phyloP scores from a whole-genome alignment of 64 coral and sea anemone species.

The Orbicella faveolata region DNA sequence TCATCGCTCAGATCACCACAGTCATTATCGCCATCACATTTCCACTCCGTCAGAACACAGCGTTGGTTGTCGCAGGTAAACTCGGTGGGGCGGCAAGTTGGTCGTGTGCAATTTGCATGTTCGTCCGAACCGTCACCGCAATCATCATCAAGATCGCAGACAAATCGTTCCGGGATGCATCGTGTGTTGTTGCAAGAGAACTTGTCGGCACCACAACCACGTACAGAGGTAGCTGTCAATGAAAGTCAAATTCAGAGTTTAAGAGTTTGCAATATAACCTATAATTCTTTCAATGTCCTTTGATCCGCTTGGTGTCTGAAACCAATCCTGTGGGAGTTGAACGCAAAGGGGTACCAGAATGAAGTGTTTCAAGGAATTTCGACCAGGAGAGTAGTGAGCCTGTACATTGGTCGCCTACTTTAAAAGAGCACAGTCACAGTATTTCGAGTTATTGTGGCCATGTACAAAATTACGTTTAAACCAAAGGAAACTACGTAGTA shows the following conservation, averaged over 20 bases:
- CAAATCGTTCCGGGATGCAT: slow-evolving; percentile 34
- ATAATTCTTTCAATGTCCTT: not conserved
- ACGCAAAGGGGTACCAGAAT: too few species aligned
- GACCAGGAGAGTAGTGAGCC: too few species aligned
- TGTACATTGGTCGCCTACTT: too few species aligned
- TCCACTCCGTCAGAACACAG: slow-evolving; percentile 35
- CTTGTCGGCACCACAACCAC: slow-evolving; percentile 28
- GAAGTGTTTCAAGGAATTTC: too few species aligned
- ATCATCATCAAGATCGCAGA: slow-evolving; percentile 57
- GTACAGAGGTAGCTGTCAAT: not conserved
- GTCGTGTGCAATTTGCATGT: slow-evolving; percentile 18
- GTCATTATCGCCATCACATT: slow-evolving; percentile 79
- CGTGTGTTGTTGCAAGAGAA: slow-evolving; percentile 50
- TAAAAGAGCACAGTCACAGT: too few species aligned
- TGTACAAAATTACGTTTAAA: too few species aligned
- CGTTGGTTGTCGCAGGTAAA: slow-evolving; percentile 52
- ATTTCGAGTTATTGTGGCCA: too few species aligned
- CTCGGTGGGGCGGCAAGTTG: slow-evolving; percentile 32
- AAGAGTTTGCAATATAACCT: not conserved
- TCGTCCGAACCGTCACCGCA: slow-evolving; percentile 74
- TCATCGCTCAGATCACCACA: slow-evolving; percentile 78
- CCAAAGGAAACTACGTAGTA: too few species aligned
- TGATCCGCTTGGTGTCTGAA: not conserved
- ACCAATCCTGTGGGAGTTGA: too few species aligned
- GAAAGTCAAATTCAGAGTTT: not conserved